Evolutionary conservation across 2,888 invertebrate species (phyloP).

Genomic region (Bhutanitis thaidina): DNA sequence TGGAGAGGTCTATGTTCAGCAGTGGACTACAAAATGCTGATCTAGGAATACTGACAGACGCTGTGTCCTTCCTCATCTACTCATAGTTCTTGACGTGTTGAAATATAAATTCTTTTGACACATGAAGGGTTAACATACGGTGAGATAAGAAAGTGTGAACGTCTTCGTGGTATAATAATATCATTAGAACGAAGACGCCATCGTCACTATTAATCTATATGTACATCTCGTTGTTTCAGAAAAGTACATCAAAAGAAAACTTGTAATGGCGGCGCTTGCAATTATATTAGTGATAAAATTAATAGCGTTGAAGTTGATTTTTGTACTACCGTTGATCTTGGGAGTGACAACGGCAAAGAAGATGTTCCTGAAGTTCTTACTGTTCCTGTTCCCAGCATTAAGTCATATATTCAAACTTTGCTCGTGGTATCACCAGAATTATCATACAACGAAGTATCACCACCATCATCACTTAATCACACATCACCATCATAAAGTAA

Average conservation of each 20-base stretch:
- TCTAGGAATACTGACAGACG: no score
- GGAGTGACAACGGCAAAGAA: constrained; percentile 92
- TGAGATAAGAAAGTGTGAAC: no score
- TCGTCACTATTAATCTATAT: no score
- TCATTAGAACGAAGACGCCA: no score
- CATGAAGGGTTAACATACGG: no score
- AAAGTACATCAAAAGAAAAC: constrained; percentile 87
- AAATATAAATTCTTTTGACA: no score
- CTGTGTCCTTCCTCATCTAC: no score
- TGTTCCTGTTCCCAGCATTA: constrained; percentile 90
- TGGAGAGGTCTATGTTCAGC: no score
- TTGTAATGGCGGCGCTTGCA: constrained; percentile 87
- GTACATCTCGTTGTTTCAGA: no score
- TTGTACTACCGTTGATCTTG: constrained; percentile 87
- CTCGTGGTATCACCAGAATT: constrained; percentile 88
- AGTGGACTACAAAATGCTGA: no score
- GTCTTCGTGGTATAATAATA: no score
- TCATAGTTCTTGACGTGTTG: no score
- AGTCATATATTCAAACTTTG: constrained; percentile 92
- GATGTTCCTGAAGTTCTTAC: constrained; percentile 87
- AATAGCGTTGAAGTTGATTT: constrained; percentile 88
- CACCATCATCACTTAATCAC: constrained; percentile 90
- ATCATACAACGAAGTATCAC: constrained; percentile 87
- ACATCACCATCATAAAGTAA: constrained; percentile 85
- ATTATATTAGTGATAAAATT: constrained; percentile 88